phyloP scores from a whole-genome alignment of 2,113 vertebrate species.

The Isurus oxyrinchus region DNA sequence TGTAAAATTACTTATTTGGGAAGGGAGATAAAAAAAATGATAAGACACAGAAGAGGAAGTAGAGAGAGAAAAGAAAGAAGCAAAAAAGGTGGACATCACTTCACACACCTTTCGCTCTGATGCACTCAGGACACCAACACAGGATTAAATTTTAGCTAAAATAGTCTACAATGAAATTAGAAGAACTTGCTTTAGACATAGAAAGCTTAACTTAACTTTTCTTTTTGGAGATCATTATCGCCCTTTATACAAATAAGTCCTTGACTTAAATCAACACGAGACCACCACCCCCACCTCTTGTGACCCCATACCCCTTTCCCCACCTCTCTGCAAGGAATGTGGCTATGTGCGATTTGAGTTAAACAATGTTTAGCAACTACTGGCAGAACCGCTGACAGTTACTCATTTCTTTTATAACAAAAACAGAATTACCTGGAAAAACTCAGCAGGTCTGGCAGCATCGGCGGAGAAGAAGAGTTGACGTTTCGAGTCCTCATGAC shows the following conservation, averaged over 20 bases:
- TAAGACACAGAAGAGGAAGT: not conserved
- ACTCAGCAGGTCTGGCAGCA: too few species aligned
- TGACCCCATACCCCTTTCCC: too few species aligned
- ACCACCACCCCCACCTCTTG: not conserved
- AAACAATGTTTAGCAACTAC: not conserved
- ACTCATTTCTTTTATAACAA: not conserved
- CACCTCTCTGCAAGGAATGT: not conserved
- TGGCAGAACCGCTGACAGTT: not conserved
- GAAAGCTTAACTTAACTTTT: not conserved
- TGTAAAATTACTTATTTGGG: not conserved
- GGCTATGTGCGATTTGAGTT: not conserved
- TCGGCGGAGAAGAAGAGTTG: too few species aligned
- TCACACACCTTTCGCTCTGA: not conserved
- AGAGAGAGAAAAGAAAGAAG: not conserved
- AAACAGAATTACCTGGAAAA: too few species aligned
- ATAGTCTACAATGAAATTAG: not conserved
- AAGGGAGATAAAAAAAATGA: too few species aligned
- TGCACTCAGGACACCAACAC: not conserved
- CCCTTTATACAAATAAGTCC: not conserved
- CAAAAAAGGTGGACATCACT: not conserved
- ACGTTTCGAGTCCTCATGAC: too few species aligned
- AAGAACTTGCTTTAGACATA: not conserved
- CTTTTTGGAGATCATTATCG: not conserved
- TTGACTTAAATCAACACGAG: not conserved
- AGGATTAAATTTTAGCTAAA: not conserved